A percentile compares a stretch with the other conserved stretches of the same genome.
Evolutionary conservation across 2,888 invertebrate species (phyloP).

Genomic region (Tricholauxania praeusta): DNA sequence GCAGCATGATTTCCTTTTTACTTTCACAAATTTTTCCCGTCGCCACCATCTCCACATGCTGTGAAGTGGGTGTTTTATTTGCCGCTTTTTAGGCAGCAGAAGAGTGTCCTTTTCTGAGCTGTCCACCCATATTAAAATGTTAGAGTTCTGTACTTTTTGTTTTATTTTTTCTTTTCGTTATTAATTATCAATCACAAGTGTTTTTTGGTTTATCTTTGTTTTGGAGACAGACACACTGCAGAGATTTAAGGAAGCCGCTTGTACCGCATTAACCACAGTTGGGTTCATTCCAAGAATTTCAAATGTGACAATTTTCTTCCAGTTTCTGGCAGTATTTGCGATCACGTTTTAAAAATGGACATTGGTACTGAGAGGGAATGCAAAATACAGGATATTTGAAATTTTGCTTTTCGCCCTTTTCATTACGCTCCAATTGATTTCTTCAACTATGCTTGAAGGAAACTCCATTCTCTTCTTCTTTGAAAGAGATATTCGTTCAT

Average conservation of each 20-base stretch:
- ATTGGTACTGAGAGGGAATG: too few relatives aligned
- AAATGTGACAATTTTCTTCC: conserved; percentile 13
- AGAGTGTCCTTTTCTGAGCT: neutral
- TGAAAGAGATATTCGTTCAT: too few relatives aligned
- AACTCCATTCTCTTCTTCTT: too few relatives aligned
- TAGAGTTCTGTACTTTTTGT: conserved; percentile 3
- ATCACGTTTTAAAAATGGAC: neutral
- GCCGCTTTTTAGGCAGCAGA: conserved; percentile 30
- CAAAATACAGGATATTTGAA: too few relatives aligned
- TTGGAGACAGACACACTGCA: neutral
- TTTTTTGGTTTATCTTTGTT: neutral
- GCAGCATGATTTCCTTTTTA: too few relatives aligned
- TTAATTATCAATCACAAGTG: conserved; percentile 30
- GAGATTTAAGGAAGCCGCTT: conserved; percentile 23
- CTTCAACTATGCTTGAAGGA: too few relatives aligned
- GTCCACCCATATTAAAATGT: conserved; percentile 16
- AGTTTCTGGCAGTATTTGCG: neutral
- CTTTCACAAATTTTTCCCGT: neutral
- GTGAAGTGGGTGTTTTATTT: conserved; percentile 35
- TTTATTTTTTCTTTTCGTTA: neutral
- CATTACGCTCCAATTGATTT: too few relatives aligned
- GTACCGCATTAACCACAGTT: conserved; percentile 29
- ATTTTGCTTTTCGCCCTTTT: too few relatives aligned
- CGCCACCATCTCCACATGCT: conserved; percentile 16
- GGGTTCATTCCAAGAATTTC: conserved; percentile 16